Evolutionary conservation across 2,888 invertebrate species (phyloP), one percentile per base, ranked within the genome.

Genomic region (Lycaena phlaeas): DNA sequence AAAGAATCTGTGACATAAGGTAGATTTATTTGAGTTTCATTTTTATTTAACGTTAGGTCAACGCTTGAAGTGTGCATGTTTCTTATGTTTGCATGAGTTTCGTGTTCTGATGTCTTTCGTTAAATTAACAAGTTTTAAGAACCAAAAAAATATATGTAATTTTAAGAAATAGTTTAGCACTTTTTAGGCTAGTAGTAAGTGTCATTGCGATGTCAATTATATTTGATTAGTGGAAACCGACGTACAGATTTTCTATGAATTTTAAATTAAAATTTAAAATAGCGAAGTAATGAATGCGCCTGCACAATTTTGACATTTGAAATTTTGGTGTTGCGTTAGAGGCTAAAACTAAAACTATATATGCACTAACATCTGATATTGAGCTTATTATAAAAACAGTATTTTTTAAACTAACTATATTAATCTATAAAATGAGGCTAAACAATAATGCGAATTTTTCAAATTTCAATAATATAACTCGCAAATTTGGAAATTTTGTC

Each of bases 191-290:
- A 79, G 72, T 77, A 82, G 79, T 81, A 78, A 78, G 78, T 74
- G 76, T 79, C 75, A 77, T 78, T 68, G 79, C 77, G 68, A 79
- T 75, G 82, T 84, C 82, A 84, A 84, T 84, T 84, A 84, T 84
- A 82, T 84, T 77, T 69, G 73, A 81, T 72, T 84, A 84, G 82
- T 71, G 66, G 50, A 57, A 65, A 62, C 44, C 66, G 66, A 73
- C 65, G 68, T 43, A 75, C 53, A 73, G 64, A 68, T 75, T 79
- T 79, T 79, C 75, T 77, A 79, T 49, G 46, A 49, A 50, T 43
- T 48, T 45, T 50, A 48, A 44, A 44, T 50, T 45, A 49, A 46
- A 49, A 48, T 45, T 31, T 27, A 41, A 41, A 43, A 50, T 44
- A 47, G 40, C 41, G 29, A 36, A 42, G 28, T 39, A 30, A 9